Conservation (phyloP, 2,797 vertebrate species). For the Stomatorhinus walkeri region DNA sequence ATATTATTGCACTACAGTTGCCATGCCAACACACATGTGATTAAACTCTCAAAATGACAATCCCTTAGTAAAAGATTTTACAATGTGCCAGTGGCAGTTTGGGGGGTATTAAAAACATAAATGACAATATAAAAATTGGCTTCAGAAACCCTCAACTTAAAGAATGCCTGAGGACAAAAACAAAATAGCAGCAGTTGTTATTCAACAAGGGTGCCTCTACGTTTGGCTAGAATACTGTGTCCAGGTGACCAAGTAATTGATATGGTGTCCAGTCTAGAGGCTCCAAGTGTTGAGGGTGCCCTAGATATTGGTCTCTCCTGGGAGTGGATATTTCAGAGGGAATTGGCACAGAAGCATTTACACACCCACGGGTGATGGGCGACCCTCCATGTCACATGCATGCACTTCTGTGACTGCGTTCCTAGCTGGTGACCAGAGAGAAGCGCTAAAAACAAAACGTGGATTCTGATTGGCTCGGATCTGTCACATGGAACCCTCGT, state of each 20-base stretch:
- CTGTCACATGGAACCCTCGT: background rate
- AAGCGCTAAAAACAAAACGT: background rate
- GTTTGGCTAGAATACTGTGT: background rate
- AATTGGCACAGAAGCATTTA: background rate
- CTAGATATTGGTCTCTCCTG: background rate
- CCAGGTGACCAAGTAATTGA: background rate
- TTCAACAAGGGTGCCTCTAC: background rate
- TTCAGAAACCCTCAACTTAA: slow-evolving; percentile 5
- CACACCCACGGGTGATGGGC: background rate
- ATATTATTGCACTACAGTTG: slow-evolving; percentile 54
- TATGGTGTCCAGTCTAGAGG: background rate
- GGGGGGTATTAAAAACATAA: background rate
- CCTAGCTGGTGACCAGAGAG: background rate
- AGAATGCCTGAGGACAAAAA: background rate
- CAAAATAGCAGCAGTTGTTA: background rate
- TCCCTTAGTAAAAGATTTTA: background rate
- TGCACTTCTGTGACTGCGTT: background rate
- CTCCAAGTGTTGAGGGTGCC: background rate
- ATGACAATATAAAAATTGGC: slow-evolving; percentile 2
- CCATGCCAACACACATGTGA: slow-evolving; percentile 32
- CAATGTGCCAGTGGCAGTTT: background rate
- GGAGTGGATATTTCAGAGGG: background rate
- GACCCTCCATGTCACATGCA: background rate
- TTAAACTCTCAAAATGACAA: slow-evolving; percentile 18
- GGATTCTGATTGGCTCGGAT: background rate